A percentile compares a stretch with the other conserved stretches of the same genome.
Evolutionary conservation across 2,888 invertebrate genomes (phyloP).

Genomic region (Lasius fuliginosus): DNA sequence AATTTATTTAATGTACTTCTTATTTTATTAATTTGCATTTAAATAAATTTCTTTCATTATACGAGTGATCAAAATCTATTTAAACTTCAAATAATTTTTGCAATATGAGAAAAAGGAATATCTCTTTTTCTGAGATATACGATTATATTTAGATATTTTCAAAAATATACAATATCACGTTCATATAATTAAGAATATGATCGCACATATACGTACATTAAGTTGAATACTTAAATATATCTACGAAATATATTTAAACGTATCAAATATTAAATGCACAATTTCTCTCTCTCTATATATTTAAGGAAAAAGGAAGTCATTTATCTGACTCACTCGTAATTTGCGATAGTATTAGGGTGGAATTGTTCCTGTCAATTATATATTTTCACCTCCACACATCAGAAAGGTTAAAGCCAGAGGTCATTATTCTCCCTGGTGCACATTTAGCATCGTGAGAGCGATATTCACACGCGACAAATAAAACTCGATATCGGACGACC

Average conservation of each 20-base stretch:
- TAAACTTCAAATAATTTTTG: not conserved
- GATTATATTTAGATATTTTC: not conserved
- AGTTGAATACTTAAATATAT: not conserved
- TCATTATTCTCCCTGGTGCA: constrained; percentile 27
- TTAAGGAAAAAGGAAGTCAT: not conserved
- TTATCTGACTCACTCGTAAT: not conserved
- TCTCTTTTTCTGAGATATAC: not conserved
- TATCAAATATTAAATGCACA: not conserved
- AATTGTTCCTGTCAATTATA: not conserved
- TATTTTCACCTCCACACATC: not conserved
- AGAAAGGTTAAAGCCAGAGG: constrained; percentile 30
- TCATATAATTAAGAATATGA: not conserved
- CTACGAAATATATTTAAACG: not conserved
- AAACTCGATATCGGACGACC: constrained; percentile 16
- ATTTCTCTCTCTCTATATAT: not conserved
- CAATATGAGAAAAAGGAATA: not conserved
- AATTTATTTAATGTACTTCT: not conserved
- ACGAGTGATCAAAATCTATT: not conserved
- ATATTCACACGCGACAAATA: constrained; percentile 24
- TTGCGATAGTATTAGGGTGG: not conserved
- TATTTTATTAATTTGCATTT: not conserved
- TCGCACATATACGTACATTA: not conserved
- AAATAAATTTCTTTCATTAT: not conserved
- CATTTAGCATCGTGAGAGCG: constrained; percentile 14
- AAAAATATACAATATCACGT: not conserved